Percentiles rank a stretch among this genome's conserved stretches.
Conservation (phyloP, 1,140 invertebrate species). For the Dysdera silvatica region DNA sequence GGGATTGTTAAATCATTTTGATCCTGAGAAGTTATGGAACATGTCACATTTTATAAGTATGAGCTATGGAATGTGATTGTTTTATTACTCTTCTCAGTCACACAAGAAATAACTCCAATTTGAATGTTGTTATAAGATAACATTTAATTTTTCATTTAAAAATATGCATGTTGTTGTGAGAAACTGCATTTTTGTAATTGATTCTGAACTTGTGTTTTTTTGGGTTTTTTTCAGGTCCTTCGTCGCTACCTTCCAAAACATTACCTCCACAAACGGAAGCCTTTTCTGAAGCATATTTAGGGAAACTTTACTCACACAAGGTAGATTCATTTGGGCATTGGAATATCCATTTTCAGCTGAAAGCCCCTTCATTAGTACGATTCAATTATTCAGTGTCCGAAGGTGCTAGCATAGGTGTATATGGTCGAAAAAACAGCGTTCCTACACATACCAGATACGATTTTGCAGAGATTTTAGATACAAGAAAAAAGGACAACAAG, state of each 20-base stretch:
- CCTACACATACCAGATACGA: constrained; percentile 93
- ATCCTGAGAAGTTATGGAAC: no score
- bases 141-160: background rate
- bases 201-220: no score
- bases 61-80: no score
- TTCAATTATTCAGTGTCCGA: constrained; percentile 81
- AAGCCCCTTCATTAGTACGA: constrained; percentile 75
- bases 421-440: constrained; percentile 72
- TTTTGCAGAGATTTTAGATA: constrained; percentile 63
- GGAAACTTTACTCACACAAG: constrained; percentile 65
- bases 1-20: no score
- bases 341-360: constrained; percentile 81
- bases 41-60: no score
- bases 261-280: constrained; percentile 42
- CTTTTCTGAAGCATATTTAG: constrained; percentile 69
- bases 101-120: no score
- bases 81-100: no score
- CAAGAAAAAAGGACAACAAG: constrained; percentile 43
- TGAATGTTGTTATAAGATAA: background rate
- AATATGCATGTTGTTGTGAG: background rate
- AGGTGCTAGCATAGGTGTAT: constrained; percentile 87
- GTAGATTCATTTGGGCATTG: constrained; percentile 84
- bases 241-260: constrained; percentile 33
- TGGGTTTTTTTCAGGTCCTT: constrained; percentile 26
- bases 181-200: background rate